Percentiles rank a stretch among this genome's conserved stretches.
phyloP scores from a whole-genome alignment of 2,888 invertebrate species.

The Tenthredo scrophulariae region DNA sequence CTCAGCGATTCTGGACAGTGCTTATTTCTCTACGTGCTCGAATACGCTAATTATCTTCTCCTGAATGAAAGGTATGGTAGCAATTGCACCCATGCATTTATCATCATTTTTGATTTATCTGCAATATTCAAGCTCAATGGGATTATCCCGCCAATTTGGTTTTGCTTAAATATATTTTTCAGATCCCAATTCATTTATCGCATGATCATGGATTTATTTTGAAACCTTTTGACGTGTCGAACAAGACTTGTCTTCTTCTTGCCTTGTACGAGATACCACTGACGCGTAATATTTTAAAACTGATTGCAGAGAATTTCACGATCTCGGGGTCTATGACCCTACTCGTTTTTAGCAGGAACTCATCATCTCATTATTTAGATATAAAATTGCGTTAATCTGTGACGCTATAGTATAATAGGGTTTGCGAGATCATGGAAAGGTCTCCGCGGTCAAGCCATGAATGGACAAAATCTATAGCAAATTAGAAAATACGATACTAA shows the following conservation, averaged over 20 bases:
- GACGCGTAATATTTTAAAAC: no score
- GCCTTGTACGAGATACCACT: no score
- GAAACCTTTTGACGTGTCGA: no score
- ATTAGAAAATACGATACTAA: background rate
- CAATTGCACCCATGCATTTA: background rate
- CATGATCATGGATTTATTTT: no score
- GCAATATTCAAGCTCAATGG: background rate
- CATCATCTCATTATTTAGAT: background rate
- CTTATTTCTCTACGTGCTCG: background rate
- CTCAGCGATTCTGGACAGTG: slow-evolving; percentile 11
- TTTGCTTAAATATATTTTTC: background rate
- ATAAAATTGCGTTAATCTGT: background rate
- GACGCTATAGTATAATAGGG: background rate
- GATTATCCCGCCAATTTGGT: background rate
- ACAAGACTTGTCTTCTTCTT: no score
- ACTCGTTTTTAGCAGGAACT: background rate
- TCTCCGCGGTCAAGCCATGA: background rate
- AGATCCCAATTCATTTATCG: no score
- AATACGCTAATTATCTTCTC: background rate
- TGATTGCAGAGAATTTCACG: no score
- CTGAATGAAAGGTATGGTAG: background rate
- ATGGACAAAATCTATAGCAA: background rate
- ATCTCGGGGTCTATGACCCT: background rate
- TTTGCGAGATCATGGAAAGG: background rate
- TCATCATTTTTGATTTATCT: background rate